phyloP scores from a whole-genome alignment of 92 coral and sea anemone genomes.

The Scolanthus callimorphus region DNA sequence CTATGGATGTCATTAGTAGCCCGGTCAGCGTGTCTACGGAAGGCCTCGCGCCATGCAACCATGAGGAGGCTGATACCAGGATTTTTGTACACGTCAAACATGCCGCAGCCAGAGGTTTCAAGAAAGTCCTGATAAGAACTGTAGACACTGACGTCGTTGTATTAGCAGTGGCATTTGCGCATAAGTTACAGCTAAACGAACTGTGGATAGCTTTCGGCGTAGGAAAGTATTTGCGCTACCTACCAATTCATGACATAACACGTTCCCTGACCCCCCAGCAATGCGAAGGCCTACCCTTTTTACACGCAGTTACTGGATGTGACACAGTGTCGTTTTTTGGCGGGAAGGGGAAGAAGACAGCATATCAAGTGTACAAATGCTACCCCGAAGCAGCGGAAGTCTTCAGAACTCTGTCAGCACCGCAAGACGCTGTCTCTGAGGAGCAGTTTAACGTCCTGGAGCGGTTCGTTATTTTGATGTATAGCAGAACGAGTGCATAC shows the following conservation, averaged over 20 bases:
- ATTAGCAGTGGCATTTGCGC: slow-evolving; percentile 14
- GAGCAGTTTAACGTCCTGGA: no score
- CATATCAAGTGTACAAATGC: no score
- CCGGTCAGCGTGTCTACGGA: no score
- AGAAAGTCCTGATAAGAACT: slow-evolving; percentile 22
- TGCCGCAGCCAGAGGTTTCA: slow-evolving; percentile 22
- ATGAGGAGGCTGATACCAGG: slow-evolving; percentile 34
- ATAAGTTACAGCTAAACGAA: slow-evolving; percentile 11
- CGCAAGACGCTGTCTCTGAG: no score
- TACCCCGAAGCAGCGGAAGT: no score
- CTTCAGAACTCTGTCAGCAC: no score
- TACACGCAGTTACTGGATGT: slow-evolving; percentile 45
- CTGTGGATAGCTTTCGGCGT: slow-evolving; percentile 31
- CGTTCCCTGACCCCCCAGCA: slow-evolving; percentile 8
- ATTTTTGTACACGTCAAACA: slow-evolving; percentile 48
- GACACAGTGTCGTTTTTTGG: slow-evolving; percentile 33
- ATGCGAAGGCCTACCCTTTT: slow-evolving; percentile 21
- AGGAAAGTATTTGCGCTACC: slow-evolving; percentile 6
- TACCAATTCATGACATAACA: slow-evolving; percentile 4
- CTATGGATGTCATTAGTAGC: slow-evolving; percentile 23
- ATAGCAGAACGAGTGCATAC: no score
- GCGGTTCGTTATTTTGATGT: no score
- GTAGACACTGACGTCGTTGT: slow-evolving; percentile 58
- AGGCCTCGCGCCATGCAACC: slow-evolving; percentile 33
- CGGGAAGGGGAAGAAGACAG: no score